Base-by-base conservation (phyloP, 2,797 vertebrate genomes). In the Craterocephalus amniculus region DNA sequence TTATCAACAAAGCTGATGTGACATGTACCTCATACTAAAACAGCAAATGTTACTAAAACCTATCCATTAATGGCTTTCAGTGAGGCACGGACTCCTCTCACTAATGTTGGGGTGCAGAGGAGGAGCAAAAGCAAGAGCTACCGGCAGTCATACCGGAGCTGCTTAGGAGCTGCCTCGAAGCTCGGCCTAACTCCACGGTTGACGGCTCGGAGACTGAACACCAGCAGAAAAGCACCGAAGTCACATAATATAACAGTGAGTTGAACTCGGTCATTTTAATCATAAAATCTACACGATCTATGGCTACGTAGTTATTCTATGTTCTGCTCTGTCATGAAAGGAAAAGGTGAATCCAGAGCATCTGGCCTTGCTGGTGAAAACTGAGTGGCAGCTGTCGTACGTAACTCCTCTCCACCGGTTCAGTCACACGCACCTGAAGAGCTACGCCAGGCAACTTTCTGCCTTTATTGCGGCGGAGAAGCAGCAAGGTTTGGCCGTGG, bases 401-500 rank as follows among this genome's bases (percentile, higher is more conserved):
- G 94, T 97, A 67, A 98, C 95, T 0, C 98, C 98, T 0, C 87
- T 99, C 61, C 93, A 96, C 88, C 87, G 87, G n/a, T 99, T 99
- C 85, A 91, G 84, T 27, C 88, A 95, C 63, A 81, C 82, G 0
- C 87, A 87, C 68, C 91, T 99, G 67, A 94, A 81, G 79, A 86
- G 83, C 2, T 99, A 99, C 70, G 91, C 95, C 13, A 92, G 88
- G 72, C 94, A 95, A 83, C 94, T 99, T 0, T 82, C 94, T 0
- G 93, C 95, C 0, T 96, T 94, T 45, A 87, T 99, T 2, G 88
- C 91, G 10, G 92, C 97, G 1, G 96, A 98, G 87, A 95, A 92
- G 86, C 95, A 96, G 76, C 95, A 94, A n/a, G 96, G 97, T 2
- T 2, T 96, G 65, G 95, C 94, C 0, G 84, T 97, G 74, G 95